Conservation (phyloP, 2,797 vertebrate genomes). For the Oreortyx pictus region DNA sequence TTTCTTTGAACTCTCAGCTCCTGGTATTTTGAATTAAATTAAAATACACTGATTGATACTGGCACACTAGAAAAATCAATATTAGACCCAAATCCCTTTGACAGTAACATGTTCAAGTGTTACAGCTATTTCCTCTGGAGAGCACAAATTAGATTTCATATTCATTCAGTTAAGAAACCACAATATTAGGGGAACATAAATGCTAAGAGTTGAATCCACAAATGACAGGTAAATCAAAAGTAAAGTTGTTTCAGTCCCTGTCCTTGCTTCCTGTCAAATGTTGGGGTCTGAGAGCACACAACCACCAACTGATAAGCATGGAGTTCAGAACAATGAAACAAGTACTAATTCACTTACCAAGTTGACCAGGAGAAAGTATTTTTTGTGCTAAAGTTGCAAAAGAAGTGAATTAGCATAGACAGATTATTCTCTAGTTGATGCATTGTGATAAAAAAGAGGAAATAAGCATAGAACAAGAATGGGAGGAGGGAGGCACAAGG, state of each 20-base stretch:
- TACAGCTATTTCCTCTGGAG: conserved; percentile 14
- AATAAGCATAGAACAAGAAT: neutral
- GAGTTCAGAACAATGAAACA: neutral
- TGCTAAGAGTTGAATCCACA: neutral
- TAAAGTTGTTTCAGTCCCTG: neutral
- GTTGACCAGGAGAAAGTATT: neutral
- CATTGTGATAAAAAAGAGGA: neutral
- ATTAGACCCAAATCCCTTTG: conserved; percentile 56
- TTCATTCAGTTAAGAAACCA: conserved; percentile 33
- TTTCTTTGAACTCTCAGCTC: conserved; percentile 21
- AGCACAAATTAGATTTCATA: conserved; percentile 19
- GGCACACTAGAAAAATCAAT: conserved; percentile 65
- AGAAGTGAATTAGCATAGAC: neutral
- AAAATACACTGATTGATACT: conserved; percentile 66
- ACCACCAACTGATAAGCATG: neutral
- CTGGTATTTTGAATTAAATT: conserved; percentile 58
- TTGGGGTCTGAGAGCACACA: neutral
- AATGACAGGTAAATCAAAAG: neutral
- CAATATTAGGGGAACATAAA: conserved; percentile 24
- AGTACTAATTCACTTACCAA: neutral
- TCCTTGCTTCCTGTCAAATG: neutral
- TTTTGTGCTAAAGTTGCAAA: neutral
- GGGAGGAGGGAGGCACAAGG: neutral
- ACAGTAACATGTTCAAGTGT: conserved; percentile 39
- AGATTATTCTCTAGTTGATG: neutral